Conservation (phyloP, 2,113 vertebrate genomes). For the Onychostoma macrolepis region DNA sequence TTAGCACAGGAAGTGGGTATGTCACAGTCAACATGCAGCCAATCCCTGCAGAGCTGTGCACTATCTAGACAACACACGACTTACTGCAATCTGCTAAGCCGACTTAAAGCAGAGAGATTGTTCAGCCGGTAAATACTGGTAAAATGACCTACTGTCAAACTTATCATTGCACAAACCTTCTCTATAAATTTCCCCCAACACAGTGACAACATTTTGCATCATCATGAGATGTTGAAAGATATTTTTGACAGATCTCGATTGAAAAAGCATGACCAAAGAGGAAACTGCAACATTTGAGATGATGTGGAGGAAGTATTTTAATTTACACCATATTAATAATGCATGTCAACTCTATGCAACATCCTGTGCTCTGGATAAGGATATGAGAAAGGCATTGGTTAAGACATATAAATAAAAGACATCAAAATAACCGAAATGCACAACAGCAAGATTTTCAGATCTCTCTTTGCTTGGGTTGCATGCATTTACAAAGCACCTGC, state of each 20-base stretch:
- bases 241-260: not conserved
- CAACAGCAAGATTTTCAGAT: not conserved
- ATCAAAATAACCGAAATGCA: not conserved
- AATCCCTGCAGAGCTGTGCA: slow-evolving; percentile 60
- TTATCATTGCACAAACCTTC: not conserved
- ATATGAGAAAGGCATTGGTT: not conserved
- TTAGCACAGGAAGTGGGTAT: slow-evolving; percentile 70
- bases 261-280: not conserved
- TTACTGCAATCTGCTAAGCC: not conserved
- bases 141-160: not conserved
- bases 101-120: not conserved
- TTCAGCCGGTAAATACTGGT: not conserved
- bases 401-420: not conserved
- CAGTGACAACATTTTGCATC: not conserved
- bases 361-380: not conserved
- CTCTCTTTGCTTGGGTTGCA: not conserved
- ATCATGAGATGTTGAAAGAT: slow-evolving; percentile 6
- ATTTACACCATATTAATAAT: not conserved
- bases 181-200: not conserved
- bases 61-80: not conserved
- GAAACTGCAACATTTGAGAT: slow-evolving; percentile 15
- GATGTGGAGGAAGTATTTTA: not conserved
- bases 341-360: not conserved
- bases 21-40: slow-evolving; percentile 61
- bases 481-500: not conserved